A percentile compares a stretch with the other conserved stretches of the same genome.
Conservation (phyloP, 2,797 vertebrate species). For the Neopelma chrysocephalum region DNA sequence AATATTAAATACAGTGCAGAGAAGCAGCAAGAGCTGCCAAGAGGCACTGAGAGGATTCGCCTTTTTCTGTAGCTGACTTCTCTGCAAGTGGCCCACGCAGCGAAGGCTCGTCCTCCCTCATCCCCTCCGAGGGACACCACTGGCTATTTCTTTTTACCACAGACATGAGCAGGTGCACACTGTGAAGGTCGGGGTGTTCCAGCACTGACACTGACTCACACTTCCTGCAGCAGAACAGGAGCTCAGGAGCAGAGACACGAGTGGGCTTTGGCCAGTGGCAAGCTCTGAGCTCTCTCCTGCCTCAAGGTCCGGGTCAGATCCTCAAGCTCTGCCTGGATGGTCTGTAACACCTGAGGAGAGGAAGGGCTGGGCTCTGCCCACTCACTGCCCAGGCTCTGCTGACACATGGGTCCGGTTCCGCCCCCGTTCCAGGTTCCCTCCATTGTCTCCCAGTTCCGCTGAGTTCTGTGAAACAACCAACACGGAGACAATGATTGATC, state of each 20-base stretch:
- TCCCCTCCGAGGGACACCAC: neutral
- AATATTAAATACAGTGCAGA: fast-evolving
- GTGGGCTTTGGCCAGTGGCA: neutral
- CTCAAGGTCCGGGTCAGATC: neutral
- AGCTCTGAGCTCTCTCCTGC: neutral
- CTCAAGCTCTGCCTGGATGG: neutral
- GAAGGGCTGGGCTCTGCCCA: neutral
- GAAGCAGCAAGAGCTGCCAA: neutral
- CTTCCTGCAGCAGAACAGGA: neutral
- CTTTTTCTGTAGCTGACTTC: neutral
- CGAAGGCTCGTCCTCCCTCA: fast-evolving
- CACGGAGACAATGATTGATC: fast-evolving
- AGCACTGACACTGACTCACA: neutral
- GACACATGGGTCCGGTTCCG: fast-evolving
- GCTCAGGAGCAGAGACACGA: neutral
- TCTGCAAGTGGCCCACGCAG: fast-evolving
- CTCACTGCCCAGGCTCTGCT: neutral
- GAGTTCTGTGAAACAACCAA: neutral
- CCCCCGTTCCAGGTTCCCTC: neutral
- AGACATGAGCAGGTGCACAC: too few species aligned
- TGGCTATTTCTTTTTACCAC: neutral
- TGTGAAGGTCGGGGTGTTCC: fast-evolving
- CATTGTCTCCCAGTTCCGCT: neutral
- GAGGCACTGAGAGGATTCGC: neutral
- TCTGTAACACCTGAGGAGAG: neutral